phyloP scores from a whole-genome alignment of 2,113 vertebrate genomes.

The Oenanthe oenanthe region DNA sequence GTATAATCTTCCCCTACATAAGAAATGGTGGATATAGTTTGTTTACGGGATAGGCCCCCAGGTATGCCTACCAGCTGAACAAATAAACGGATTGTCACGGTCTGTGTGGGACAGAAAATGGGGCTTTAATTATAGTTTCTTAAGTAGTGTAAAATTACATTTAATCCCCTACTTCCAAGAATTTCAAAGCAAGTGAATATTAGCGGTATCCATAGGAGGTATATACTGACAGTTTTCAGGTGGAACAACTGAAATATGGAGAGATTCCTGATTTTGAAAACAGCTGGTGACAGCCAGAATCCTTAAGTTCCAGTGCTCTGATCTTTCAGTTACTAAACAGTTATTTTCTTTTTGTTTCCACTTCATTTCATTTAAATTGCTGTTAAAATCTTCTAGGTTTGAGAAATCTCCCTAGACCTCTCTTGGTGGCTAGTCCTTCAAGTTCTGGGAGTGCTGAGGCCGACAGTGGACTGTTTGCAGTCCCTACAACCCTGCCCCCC shows the following conservation, averaged over 20 bases:
- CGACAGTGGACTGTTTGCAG: conserved; percentile 89
- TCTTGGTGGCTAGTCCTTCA: conserved; percentile 81
- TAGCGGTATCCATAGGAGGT: background rate
- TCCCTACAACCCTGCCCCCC: conserved; percentile 93
- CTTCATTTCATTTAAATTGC: background rate
- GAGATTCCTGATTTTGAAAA: background rate
- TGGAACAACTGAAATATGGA: background rate
- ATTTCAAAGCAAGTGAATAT: background rate
- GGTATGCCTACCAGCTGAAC: background rate
- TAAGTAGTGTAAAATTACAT: background rate
- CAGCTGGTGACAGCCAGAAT: background rate
- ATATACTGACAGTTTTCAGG: background rate
- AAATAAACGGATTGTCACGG: background rate
- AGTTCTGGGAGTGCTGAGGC: conserved; percentile 75
- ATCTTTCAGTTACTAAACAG: background rate
- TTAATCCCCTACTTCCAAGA: background rate
- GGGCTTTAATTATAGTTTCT: background rate
- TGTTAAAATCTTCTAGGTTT: conserved; percentile 76
- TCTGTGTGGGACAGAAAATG: background rate
- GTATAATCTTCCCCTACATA: background rate
- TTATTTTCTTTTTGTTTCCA: background rate
- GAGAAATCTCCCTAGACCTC: conserved; percentile 85
- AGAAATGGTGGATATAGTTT: background rate
- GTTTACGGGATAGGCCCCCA: background rate
- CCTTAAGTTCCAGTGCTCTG: background rate